Evolutionary conservation across 2,797 vertebrate genomes (phyloP), one percentile per base, ranked within the genome.

Genomic region (Ceyx erithaca): DNA sequence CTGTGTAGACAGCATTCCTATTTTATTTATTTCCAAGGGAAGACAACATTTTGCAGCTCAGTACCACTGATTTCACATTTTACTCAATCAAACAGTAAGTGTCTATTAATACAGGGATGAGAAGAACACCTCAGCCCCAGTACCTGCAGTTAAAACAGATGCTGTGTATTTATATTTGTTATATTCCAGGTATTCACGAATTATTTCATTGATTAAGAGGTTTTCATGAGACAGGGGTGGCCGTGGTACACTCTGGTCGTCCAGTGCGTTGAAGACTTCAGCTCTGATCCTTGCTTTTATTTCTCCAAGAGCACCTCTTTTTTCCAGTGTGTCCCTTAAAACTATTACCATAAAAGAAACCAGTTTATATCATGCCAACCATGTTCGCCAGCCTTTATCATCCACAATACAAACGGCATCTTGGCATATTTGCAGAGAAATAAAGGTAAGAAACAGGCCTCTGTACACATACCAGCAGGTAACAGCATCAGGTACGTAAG

Each of bases 141-240:
- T 96, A 99, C 99, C 99, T 97, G 99, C 98, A 8, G 96, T 98
- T 37, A 99, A 95, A 5, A 99, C 99, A 2, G 99, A 99, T 0
- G 98, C 98, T 0, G 98, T 95, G 63, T 99, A 98, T 35, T 97
- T 98, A 25, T 99, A 99, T 87, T 98, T 98, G 97, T 99, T 99
- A 96, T 98, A 99, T 52, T 98, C 98, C 96, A 99, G 97, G 93
- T 99, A 99, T 59, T 99, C 99, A 33, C 99, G 98, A 95, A 99
- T 98, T 58, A 99, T 97, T 84, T 99, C 99, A 22, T 99, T 99
- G 87, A 99, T 98, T 30, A 99, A 97, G 55, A 99, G 98, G 86
- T 99, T 99, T 95, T 99, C 98, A 55, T 98, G 98, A 64, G 98
- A 98, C 92, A 99, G 85, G 0, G 97, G 41, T 0, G 99, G 99